Percentiles rank a stretch among this genome's conserved stretches.
Conservation (phyloP, 1,140 invertebrate species). For the Lucilia cuprina region DNA sequence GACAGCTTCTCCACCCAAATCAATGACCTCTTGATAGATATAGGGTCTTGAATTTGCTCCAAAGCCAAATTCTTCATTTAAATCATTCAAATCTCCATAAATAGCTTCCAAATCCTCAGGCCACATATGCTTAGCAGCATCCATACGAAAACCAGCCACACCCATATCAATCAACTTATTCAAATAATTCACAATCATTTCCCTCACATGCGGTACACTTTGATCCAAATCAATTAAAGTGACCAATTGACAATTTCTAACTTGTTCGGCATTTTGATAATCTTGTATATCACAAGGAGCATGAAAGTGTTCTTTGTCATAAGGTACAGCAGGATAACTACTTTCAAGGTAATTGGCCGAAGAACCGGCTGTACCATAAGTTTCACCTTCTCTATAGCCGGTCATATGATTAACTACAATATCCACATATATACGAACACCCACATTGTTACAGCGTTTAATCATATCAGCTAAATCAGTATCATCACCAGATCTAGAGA, state of each 20-base stretch:
- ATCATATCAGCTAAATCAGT: slow-evolving; percentile 79
- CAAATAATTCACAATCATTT: slow-evolving; percentile 71
- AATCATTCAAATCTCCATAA: slow-evolving; percentile 68
- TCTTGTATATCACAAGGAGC: slow-evolving; percentile 64
- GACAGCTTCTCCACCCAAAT: slow-evolving; percentile 67
- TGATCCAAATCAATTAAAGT: slow-evolving; percentile 77
- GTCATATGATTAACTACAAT: slow-evolving; percentile 82
- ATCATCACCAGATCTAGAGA: slow-evolving; percentile 79
- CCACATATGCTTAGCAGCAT: slow-evolving; percentile 85
- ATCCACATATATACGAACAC: slow-evolving; percentile 82
- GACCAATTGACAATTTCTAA: slow-evolving; percentile 77
- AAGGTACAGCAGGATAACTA: slow-evolving; percentile 66
- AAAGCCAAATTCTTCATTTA: slow-evolving; percentile 71
- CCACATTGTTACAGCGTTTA: slow-evolving; percentile 73
- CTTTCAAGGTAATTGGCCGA: slow-evolving; percentile 58
- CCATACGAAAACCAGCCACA: slow-evolving; percentile 79
- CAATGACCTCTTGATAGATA: slow-evolving; percentile 85
- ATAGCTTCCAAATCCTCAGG: slow-evolving; percentile 72
- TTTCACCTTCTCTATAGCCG: slow-evolving; percentile 30
- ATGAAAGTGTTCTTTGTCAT: slow-evolving; percentile 64
- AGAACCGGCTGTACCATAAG: slow-evolving; percentile 66
- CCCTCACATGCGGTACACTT: slow-evolving; percentile 69
- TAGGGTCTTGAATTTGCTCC: slow-evolving; percentile 68
- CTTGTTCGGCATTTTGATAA: slow-evolving; percentile 65
- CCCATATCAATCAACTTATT: slow-evolving; percentile 75